A percentile compares a stretch with the other conserved stretches of the same genome.
Evolutionary conservation across 2,113 vertebrate genomes (phyloP).

Genomic region (Gobio gobio): DNA sequence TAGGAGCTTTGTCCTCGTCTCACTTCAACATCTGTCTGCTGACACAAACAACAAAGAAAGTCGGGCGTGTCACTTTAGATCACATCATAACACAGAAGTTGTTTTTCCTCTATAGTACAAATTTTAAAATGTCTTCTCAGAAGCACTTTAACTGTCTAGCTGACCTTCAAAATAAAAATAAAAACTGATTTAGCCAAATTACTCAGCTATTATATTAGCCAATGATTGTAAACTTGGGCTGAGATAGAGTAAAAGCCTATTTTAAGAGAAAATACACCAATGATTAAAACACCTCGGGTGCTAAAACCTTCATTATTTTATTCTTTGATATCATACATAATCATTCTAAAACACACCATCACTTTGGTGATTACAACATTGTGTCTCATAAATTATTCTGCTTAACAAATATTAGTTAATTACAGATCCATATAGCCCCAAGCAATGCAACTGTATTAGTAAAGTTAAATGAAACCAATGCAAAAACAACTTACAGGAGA

Average conservation of each 20-base stretch:
- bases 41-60: conserved; percentile 51
- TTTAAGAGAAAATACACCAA: conserved; percentile 7
- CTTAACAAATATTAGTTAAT: conserved; percentile 44
- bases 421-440: conserved; percentile 22
- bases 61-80: conserved; percentile 45
- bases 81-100: conserved; percentile 42
- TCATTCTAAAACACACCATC: conserved; percentile 34
- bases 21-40: conserved; percentile 56
- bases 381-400: conserved; percentile 21
- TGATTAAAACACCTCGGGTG: neutral
- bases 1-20: conserved; percentile 53
- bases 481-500: conserved; percentile 16
- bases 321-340: conserved; percentile 37
- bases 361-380: conserved; percentile 33
- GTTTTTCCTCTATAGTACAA: neutral
- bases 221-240: conserved; percentile 3
- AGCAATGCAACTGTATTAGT: conserved; percentile 6
- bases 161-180: neutral
- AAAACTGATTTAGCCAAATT: neutral
- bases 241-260: neutral
- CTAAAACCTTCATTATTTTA: conserved; percentile 35
- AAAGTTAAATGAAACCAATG: conserved; percentile 16
- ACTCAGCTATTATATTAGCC: neutral
- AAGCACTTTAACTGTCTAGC: neutral
- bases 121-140: neutral